Evolutionary conservation across 2,888 invertebrate species (phyloP), one percentile per base, ranked within the genome.

Genomic region (Stratiomys singularior): DNA sequence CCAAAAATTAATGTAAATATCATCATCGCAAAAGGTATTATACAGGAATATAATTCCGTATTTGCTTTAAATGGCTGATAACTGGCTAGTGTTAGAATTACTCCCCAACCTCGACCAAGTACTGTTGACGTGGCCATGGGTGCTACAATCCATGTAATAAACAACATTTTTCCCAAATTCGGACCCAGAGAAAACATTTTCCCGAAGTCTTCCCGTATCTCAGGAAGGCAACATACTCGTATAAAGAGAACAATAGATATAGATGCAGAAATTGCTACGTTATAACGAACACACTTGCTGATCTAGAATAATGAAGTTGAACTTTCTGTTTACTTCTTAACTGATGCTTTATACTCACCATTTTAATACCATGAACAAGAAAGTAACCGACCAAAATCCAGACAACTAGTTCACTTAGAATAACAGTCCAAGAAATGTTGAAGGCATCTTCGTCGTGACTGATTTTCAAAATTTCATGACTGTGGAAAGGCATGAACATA

Each of bases 81-180:
- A 85, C 95, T 95, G 37, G 95, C 93, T 90, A 94, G 92, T 81
- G 94, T 92, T 77, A 95, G 89, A 58, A 95, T 90, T 3, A 93
- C 92, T 30, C 95, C 95, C 92, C 94, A 94, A 0, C 95, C 94
- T 0, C 94, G 92, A 0, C 96, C 96, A 28, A 96, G 91, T 0
- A 95, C 95, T 84, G 93, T 95, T 85, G 96, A 18, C 3, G 18
- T 18, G 1, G 67, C n/a, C 9, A 67, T 13, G 13, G 56, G 28
- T n/a, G 46, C 18, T 2, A 67, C 52, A 5, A 74, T 1, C 74
- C 74, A 74, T 4, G 37, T 1, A 21, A 1, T 0, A n/a, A 30
- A 30, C 7, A 56, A 15, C 13, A 15, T n/a, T 5, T 30, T 7
- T 18, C 44, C 7, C 28, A 30, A 7, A 13, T 28, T 5, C 1